Evolutionary conservation across 35 echinoderm and acorn worm genomes (phyloP), one percentile per base, ranked within the genome.

Genomic region (Antedon bifida): DNA sequence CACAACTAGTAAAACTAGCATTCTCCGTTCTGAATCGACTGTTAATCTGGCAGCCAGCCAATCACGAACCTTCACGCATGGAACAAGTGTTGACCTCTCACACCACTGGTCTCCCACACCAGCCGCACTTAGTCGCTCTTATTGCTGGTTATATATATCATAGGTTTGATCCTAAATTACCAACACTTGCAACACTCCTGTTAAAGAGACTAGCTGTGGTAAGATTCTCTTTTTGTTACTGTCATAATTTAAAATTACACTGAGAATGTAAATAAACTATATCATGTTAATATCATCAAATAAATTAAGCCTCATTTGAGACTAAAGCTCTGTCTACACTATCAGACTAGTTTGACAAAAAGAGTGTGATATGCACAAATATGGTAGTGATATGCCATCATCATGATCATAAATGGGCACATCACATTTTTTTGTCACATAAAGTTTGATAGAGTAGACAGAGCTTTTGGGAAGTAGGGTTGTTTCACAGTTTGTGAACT

Each of bases 121-220:
- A 97, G 51, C 87, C 90, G 8, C 94, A 92, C n/a, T 77, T 97
- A 3, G 83, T 97, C 0, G 94, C 90, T 0, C 81, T 92, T 0
- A 92, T 97, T 32, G 90, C 94, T 0, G 82, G 90, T 3, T 97
- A 97, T 45, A 97, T 97, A 64, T 97, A 97, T 30, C 94, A 97
- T 79, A 84, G 79, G 55, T 88, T 86, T 75, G 90, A 97, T 73
- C 90, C 94, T 31, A 88, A 85, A 35, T 44, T 97, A 21, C 90
- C 94, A 14, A 92, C 90, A 16, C 90, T 97, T 39, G 90, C 94
- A 19, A 91, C 88, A 10, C 80, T 97, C 39, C 85, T 97, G 26
- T 78, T 97, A 17, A 81, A 85, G 44, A 86, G 94, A 78, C 39
- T 97, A 74, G 94, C 94, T 32, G 35, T 90, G 87, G 94, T 97